Base-by-base conservation (phyloP, 1,140 invertebrate genomes). In the Brachionus asplanchnoidis region DNA sequence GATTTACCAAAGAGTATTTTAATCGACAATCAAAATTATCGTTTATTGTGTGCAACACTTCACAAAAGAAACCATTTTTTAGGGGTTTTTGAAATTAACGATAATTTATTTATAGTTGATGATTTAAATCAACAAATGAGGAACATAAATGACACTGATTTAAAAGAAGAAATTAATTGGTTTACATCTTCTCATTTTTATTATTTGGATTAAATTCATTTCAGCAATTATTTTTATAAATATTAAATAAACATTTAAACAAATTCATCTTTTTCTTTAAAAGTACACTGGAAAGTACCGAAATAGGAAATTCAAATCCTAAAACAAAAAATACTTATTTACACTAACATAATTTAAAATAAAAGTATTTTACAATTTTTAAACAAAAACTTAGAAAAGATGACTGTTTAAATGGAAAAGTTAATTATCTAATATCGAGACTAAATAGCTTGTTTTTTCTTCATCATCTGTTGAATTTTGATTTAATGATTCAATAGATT, bases 41-140 rank as follows among this genome's bases (percentile, higher is more conserved):
- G 36, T n/a, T 73, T 40, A 40, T 73, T 73, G 68, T 40, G 68
- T 42, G 28, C 68, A 42, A 73, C 68, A 73, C 32, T 73, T 73
- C 17, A 73, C 36, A 73, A 40, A 42, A n/a, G 17, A 40, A 40
- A 73, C 28, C 68, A 73, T 73, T 73, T 73, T 73, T 40, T 17
- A 42, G 36, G 68, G 32, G 68, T 42, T 73, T 73, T 73, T 73
- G 68, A 73, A 17, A n/a, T 73, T 42, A 73, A 42, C 36, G 36
- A 42, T 42, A 40, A 73, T 40, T 42, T 73, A 7, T 73, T 40
- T 73, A 17, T 40, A 40, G 68, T 73, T 40, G 68, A 73, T 73
- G 68, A 73, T 73, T 32, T 32, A 68, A 68, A 68, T 68, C 66
- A 32, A 32, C 26, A 68, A 40, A 68, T 68, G 66, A 68, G 66